Evolutionary conservation across 2,888 invertebrate genomes (phyloP).

Genomic region (Hoplodrina ambigua): DNA sequence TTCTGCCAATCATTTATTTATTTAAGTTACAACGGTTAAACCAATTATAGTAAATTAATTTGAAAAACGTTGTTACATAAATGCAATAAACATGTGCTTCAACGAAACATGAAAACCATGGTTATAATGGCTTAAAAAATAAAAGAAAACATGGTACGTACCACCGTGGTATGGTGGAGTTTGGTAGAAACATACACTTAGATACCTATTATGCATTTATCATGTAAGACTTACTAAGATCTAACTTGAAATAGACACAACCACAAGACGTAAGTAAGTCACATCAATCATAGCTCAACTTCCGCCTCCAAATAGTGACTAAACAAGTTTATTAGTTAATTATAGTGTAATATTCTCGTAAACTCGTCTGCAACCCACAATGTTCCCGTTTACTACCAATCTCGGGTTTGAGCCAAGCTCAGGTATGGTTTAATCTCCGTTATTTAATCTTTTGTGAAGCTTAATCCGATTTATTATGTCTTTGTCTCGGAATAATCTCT

Average conservation of each 20-base stretch:
- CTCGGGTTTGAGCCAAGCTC: constrained; percentile 12
- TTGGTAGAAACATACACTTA: too few relatives aligned
- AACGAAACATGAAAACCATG: too few relatives aligned
- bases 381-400: constrained; percentile 14
- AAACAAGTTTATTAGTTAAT: constrained; percentile 19
- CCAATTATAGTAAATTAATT: too few relatives aligned
- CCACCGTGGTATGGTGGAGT: too few relatives aligned
- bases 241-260: neutral
- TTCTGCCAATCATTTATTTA: neutral
- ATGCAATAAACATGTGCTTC: too few relatives aligned
- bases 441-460: constrained; percentile 8
- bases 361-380: constrained; percentile 5
- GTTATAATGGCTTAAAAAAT: too few relatives aligned
- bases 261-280: neutral
- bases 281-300: neutral
- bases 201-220: too few relatives aligned
- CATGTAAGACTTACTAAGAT: neutral
- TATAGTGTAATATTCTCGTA: constrained; percentile 17
- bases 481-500: neutral
- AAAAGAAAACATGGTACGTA: too few relatives aligned
- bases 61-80: too few relatives aligned
- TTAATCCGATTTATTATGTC: constrained; percentile 7
- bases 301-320: neutral
- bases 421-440: constrained; percentile 25
- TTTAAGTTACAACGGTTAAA: too few relatives aligned